Base-by-base conservation (phyloP, 2,113 vertebrate genomes). In the Trogon surrucura region DNA sequence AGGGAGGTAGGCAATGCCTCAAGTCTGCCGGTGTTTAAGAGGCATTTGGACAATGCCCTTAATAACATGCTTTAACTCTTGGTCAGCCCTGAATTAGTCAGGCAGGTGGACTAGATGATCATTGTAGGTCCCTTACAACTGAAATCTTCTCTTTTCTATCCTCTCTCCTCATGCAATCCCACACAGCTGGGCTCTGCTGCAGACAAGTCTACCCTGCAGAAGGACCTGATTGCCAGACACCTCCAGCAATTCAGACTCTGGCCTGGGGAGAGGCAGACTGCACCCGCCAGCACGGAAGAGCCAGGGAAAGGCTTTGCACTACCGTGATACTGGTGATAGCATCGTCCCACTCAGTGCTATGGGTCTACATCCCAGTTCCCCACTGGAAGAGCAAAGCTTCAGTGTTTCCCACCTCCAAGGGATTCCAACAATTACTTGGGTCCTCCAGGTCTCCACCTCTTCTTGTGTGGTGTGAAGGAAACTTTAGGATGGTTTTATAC, bases 271-370 rank as follows among this genome's bases (percentile, higher is more conserved):
- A 5, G 21, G 29, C 50, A 73, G 27, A 73, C 51, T 50, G 56
- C 77, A 60, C 32, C 38, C 22, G 13, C 5, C 41, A 25, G 38
- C 45, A 74, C 0, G 4, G 56, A 38, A 70, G 4, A 74, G 26
- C 15, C 51, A 75, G 45, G 30, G 22, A 20, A 85, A 85, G 38
- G 36, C 13, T 93, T 32, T 58, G 20, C 27, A 25, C 5, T 0
- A 2, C 12, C 4, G 3, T 0, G 0, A 29, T 7, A 45, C 18
- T 0, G 14, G 44, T 4, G 2, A 53, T 0, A 85, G 57, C 79
- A 47, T 32, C n/a, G 3, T 27, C 74, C 66, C 1, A 2, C 20
- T 67, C 61, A 38, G 47, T 0, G 2, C n/a, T 21, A 2, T 2
- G 45, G 74, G 8, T 65, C 62, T 20, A 5, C 23, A 34, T 21